Evolutionary conservation across 2,888 invertebrate species (phyloP).

Genomic region (Nycteola revayana): DNA sequence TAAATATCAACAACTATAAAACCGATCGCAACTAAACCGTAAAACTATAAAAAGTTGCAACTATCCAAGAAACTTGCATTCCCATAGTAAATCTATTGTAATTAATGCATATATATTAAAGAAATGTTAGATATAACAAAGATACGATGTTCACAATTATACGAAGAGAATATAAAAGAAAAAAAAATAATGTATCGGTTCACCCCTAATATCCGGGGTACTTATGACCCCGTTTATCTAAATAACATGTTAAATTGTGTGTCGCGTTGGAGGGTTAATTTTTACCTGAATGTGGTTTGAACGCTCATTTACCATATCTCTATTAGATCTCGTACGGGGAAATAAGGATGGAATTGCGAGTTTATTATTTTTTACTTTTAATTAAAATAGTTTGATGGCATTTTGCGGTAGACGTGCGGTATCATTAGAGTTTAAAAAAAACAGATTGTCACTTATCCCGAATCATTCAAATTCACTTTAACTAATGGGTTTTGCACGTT

Average conservation of each 20-base stretch:
- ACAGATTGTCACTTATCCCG: too few relatives aligned
- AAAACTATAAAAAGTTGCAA: too few relatives aligned
- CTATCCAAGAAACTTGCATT: constrained; percentile 2
- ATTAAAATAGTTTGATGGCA: too few relatives aligned
- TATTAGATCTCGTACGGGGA: constrained; percentile 47
- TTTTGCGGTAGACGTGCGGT: too few relatives aligned
- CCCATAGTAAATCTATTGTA: constrained; percentile 17
- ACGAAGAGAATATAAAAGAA: constrained; percentile 30
- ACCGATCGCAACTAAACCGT: too few relatives aligned
- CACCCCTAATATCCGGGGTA: constrained; percentile 48
- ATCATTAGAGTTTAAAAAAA: too few relatives aligned
- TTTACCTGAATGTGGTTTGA: constrained; percentile 46
- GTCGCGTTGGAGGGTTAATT: constrained; percentile 43
- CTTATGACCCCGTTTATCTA: constrained; percentile 60
- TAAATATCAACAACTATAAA: too few relatives aligned
- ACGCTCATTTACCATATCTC: constrained; percentile 54
- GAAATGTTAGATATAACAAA: constrained; percentile 31
- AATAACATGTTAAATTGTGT: constrained; percentile 62
- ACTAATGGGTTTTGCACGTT: too few relatives aligned
- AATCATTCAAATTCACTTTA: too few relatives aligned
- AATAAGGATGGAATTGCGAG: constrained; percentile 28
- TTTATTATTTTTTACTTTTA: constrained; percentile 19
- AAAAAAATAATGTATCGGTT: constrained; percentile 37
- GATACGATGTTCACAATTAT: constrained; percentile 39
- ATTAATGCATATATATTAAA: constrained; percentile 37